A percentile compares a stretch with the other conserved stretches of the same genome.
These are phyloP conservation scores for Campoplex nolae DNA, from an alignment of 2,888 invertebrate species.

Conservation along the genomic window DNA sequence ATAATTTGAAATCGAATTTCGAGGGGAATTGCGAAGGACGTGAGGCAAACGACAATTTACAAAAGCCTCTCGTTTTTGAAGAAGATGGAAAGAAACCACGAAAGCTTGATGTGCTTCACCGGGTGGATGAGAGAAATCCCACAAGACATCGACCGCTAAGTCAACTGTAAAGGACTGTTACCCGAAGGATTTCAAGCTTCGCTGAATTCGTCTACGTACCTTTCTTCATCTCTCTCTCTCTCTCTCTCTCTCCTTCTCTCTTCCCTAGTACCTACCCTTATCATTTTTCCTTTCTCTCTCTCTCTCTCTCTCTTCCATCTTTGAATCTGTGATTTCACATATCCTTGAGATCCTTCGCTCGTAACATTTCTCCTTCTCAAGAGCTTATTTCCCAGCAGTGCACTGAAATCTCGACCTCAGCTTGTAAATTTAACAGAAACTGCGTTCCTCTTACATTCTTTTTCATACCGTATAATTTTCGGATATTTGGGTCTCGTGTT, in stretches of 20 bases:
- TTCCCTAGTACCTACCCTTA: neutral
- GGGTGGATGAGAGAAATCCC: slow-evolving; percentile 50
- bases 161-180: slow-evolving; percentile 61
- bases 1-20: neutral
- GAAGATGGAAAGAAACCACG: slow-evolving; percentile 1
- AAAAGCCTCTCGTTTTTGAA: neutral
- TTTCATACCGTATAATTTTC: neutral
- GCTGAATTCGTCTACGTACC: slow-evolving; percentile 45
- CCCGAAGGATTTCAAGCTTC: slow-evolving; percentile 53
- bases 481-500: neutral
- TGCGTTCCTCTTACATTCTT: neutral
- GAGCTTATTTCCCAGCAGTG: slow-evolving; percentile 45
- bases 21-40: neutral
- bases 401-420: slow-evolving; percentile 22
- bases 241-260: neutral
- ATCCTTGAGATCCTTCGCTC: slow-evolving; percentile 36
- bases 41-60: neutral
- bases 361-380: slow-evolving; percentile 27
- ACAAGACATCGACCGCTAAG: slow-evolving; percentile 48
- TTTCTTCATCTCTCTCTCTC: neutral
- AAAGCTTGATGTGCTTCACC: slow-evolving; percentile 36
- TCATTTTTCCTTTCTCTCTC: neutral
- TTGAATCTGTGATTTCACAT: slow-evolving; percentile 24
- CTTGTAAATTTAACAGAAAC: slow-evolving; percentile 9
- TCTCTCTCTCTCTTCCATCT: neutral